These are phyloP conservation scores for Amblyornis subalaris DNA, from an alignment of 2,113 vertebrate genomes.

Conservation along the genomic window DNA sequence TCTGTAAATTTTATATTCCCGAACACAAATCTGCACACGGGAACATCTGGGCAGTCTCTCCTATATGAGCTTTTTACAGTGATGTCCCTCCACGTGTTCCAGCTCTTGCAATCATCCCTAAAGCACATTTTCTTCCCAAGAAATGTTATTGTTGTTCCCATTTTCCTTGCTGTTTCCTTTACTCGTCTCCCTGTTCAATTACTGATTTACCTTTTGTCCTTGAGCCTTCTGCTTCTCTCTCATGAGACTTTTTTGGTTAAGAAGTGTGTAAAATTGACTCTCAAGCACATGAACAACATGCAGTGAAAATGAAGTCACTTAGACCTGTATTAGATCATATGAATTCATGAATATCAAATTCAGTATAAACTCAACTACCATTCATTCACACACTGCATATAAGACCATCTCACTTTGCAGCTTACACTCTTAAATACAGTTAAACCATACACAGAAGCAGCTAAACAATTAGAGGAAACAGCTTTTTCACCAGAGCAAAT, in stretches of 20 bases:
- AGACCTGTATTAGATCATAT: neutral
- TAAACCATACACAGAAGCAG: neutral
- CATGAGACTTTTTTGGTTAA: neutral
- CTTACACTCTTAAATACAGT: neutral
- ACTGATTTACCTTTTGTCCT: neutral
- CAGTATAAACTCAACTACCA: neutral
- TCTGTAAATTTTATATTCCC: neutral
- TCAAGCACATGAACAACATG: neutral
- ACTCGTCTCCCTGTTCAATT: neutral
- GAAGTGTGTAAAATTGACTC: neutral
- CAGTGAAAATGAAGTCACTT: neutral
- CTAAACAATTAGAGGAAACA: neutral
- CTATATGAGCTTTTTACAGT: neutral
- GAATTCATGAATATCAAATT: neutral
- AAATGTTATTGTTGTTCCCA: neutral
- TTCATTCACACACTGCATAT: neutral
- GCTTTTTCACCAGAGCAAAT: neutral
- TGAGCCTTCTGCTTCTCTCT: neutral
- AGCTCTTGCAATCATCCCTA: neutral
- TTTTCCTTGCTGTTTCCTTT: neutral
- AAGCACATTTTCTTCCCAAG: neutral
- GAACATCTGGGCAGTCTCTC: neutral
- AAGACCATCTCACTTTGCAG: neutral
- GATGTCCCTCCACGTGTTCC: fast-evolving
- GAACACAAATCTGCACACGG: neutral